These are phyloP conservation scores for Echeneis naucrates DNA, from an alignment of 2,797 vertebrate species.

Conservation along the genomic window DNA sequence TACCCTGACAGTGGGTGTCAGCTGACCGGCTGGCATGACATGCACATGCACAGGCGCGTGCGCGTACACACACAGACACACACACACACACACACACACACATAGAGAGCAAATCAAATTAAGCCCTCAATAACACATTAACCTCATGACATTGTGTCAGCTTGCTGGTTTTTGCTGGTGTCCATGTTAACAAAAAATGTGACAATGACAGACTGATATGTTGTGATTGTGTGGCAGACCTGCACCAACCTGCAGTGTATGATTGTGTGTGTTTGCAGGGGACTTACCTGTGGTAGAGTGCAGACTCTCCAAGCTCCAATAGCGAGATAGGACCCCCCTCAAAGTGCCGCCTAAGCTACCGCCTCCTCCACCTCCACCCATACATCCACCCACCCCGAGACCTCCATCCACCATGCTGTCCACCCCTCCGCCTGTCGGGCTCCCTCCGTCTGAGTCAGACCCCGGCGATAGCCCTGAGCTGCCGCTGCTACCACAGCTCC, in stretches of 20 bases:
- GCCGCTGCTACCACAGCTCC: conserved; percentile 89
- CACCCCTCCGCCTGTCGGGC: conserved; percentile 69
- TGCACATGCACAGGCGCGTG: background rate
- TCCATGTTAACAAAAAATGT: background rate
- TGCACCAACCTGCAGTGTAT: conserved; percentile 9
- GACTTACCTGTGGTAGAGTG: conserved; percentile 93
- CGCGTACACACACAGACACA: conserved; percentile 3
- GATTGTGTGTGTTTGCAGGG: background rate
- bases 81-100: conserved; percentile 5
- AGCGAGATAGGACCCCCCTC: conserved; percentile 91
- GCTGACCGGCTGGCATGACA: conserved; percentile 22
- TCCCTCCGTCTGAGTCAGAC: conserved; percentile 92
- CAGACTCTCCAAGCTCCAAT: conserved; percentile 97
- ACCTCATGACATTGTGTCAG: conserved; percentile 22
- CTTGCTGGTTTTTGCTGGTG: background rate
- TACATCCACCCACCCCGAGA: conserved; percentile 73
- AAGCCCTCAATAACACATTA: conserved; percentile 24
- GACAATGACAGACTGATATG: background rate
- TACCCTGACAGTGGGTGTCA: conserved; percentile 34
- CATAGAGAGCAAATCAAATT: background rate
- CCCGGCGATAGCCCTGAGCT: conserved; percentile 90
- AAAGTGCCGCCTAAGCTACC: conserved; percentile 82
- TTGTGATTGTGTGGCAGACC: background rate
- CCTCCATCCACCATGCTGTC: conserved; percentile 63
- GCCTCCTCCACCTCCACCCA: conserved; percentile 73